Evolutionary conservation across 2,888 invertebrate genomes (phyloP).

Genomic region (Volucella zonaria): DNA sequence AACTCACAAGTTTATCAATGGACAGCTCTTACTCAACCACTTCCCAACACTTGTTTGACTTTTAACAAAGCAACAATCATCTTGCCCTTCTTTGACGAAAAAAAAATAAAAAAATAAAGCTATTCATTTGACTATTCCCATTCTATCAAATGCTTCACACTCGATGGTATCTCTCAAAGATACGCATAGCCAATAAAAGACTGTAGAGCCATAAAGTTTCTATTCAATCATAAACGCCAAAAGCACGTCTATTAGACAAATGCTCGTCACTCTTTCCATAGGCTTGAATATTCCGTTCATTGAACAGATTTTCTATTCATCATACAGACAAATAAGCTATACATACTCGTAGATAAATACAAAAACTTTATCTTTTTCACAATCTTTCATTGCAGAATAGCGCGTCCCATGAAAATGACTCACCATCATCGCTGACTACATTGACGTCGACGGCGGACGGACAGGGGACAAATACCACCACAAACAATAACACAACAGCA

Average conservation of each 20-base stretch:
- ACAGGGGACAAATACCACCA: background rate
- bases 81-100: too few species aligned
- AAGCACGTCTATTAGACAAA: background rate
- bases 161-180: too few species aligned
- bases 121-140: too few species aligned
- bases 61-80: too few species aligned
- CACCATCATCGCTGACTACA: slow-evolving; percentile 50
- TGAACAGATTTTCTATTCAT: slow-evolving; percentile 49
- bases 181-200: too few species aligned
- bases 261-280: slow-evolving; percentile 29
- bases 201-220: background rate
- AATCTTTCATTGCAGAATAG: slow-evolving; percentile 56
- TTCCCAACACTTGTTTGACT: too few species aligned
- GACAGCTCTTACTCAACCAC: too few species aligned
- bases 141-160: too few species aligned
- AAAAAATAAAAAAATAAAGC: too few species aligned
- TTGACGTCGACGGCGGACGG: slow-evolving; percentile 32
- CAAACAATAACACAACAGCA: slow-evolving; percentile 5
- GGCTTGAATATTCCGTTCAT: background rate
- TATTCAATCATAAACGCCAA: background rate
- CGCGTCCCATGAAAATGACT: slow-evolving; percentile 50
- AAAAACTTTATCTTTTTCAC: slow-evolving; percentile 28
- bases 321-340: background rate
- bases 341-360: background rate
- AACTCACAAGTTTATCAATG: too few species aligned